Evolutionary conservation across 2,888 invertebrate genomes (phyloP), one percentile per base, ranked within the genome.

Genomic region (Noctua pronuba): DNA sequence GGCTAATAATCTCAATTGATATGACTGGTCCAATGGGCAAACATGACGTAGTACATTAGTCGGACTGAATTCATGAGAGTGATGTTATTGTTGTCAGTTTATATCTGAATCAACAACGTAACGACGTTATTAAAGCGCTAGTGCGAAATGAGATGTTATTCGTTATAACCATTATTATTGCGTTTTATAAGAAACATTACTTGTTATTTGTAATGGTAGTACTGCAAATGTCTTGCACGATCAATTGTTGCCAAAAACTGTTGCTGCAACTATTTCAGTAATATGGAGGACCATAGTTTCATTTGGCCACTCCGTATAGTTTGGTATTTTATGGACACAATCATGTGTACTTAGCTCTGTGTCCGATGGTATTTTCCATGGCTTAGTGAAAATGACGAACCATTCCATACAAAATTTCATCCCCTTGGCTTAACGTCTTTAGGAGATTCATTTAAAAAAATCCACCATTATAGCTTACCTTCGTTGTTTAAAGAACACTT

Each of bases 1-100:
- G 77, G 77, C 78, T 80, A 84, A 84, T 82, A 86, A 80, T 80
- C 72, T 78, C 86, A 88, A 86, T 86, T 84, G 84, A 80, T 75
- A 82, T 74, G 70, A 58, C 77, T 79, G 70, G 31, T 66, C 73
- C 75, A 73, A 80, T 84, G 76, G 60, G 64, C 72, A 76, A 80
- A 78, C 76, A 77, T 52, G 75, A 73, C 70, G 62, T 66, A 60
- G 64, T 66, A 75, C 52, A 80, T 82, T 77, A 67, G 75, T 72
- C 21, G 68, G 65, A 68, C 69, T 62, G 75, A 79, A 71, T 76
- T 74, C 79, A 65, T 66, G 68, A 58, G 58, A 83, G 75, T 49
- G n/a, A 79, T 84, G 86, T 77, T 80, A 44, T 73, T 84, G 75
- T 75, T 73, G 71, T 76, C 64, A 74, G 84, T 88, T 82, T 75